phyloP scores from a whole-genome alignment of 2,888 invertebrate species.

The Drosophila longiperda region DNA sequence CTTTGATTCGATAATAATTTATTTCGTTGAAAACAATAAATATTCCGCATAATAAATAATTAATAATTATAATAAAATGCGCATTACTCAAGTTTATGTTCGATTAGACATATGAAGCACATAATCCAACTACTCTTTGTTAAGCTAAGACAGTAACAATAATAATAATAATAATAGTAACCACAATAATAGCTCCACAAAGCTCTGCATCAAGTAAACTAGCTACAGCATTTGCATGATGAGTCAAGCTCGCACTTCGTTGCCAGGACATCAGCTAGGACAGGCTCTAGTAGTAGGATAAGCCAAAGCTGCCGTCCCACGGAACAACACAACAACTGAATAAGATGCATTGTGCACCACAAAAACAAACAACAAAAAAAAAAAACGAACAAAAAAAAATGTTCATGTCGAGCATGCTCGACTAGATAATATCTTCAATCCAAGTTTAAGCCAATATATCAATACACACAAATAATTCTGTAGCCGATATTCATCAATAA shows the following conservation, averaged over 20 bases:
- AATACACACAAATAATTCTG: no score
- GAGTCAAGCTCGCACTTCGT: constrained; percentile 1
- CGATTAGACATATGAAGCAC: not conserved
- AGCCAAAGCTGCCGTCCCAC: not conserved
- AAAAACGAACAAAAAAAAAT: not conserved
- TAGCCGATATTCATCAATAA: not conserved
- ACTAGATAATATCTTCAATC: not conserved
- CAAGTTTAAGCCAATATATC: not conserved
- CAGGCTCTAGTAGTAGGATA: not conserved
- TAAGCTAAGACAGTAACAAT: not conserved
- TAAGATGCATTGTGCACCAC: constrained; percentile 36
- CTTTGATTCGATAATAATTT: not conserved
- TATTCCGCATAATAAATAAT: not conserved
- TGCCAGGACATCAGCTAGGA: not conserved
- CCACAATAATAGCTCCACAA: not conserved
- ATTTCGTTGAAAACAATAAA: not conserved
- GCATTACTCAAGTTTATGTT: not conserved
- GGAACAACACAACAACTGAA: constrained; percentile 1
- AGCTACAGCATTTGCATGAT: constrained; percentile 10
- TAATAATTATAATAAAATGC: not conserved
- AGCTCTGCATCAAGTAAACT: constrained; percentile 7
- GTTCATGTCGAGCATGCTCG: not conserved
- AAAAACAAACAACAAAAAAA: constrained; percentile 1
- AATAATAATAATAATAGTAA: not conserved
- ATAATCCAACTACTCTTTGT: not conserved